These are phyloP conservation scores for Ips typographus DNA, from an alignment of 1,140 invertebrate species.

Conservation along the genomic window DNA sequence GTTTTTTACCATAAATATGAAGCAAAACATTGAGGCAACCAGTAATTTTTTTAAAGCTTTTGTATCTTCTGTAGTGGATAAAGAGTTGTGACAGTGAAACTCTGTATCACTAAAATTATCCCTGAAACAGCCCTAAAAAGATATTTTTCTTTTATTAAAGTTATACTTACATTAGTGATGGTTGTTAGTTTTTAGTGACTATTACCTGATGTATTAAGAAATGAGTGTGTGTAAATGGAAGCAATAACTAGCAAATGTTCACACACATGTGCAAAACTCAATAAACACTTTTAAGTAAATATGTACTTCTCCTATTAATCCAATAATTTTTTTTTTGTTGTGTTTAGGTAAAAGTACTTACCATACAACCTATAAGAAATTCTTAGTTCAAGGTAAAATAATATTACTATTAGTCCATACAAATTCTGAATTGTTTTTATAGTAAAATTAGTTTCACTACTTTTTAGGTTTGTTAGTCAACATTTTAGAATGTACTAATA, in stretches of 20 bases:
- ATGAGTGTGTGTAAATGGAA: not conserved
- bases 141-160: slow-evolving; percentile 1
- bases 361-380: no score
- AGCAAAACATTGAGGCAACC: slow-evolving; percentile 61
- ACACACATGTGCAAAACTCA: no score
- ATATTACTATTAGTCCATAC: no score
- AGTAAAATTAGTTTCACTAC: no score
- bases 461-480: not conserved
- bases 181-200: not conserved
- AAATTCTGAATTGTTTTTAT: no score
- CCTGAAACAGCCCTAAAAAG: slow-evolving; percentile 38
- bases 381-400: no score
- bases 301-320: no score
- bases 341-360: no score
- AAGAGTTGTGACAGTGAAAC: slow-evolving; percentile 46
- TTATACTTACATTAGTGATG: not conserved
- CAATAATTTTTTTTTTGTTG: no score
- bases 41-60: slow-evolving; percentile 54
- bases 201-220: not conserved
- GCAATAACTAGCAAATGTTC: no score
- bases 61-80: slow-evolving; percentile 34
- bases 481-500: not conserved
- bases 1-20: slow-evolving; percentile 63
- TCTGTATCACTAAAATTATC: slow-evolving; percentile 31
- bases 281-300: no score